Evolutionary conservation across 2,888 invertebrate species (phyloP), one percentile per base, ranked within the genome.

Genomic region (Sceliomorpha sp.): DNA sequence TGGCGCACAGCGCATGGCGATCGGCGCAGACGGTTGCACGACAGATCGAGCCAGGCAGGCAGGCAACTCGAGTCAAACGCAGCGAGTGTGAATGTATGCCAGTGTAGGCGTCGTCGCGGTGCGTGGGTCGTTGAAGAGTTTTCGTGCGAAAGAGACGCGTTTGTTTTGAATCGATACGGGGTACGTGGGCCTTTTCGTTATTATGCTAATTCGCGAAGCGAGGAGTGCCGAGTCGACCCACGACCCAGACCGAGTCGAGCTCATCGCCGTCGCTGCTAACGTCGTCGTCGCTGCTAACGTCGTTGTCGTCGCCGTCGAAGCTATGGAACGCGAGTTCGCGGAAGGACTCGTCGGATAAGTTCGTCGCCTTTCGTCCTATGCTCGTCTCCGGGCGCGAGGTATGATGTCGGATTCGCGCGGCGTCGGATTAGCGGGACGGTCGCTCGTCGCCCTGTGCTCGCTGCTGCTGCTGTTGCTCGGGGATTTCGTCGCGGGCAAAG

Each of bases 101-200:
- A 20, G 20, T 47, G 67, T 59, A 55, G 58, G 67, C 67, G 58
- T 83, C 78, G 72, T 73, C 59, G 77, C 74, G 77, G 71, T 76
- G 78, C 64, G 77, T 76, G 70, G 74, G 74, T 58, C 24, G 53
- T 42, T 51, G 59, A 10, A 72, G 67, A 69, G 72, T 72, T 75
- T 75, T 75, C 58, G 70, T 66, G 64, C 40, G 42, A 26, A 42
- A 31, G 39, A 24, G 63, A 47, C 10, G 42, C 67, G 74, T 75
- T 81, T 83, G 80, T 82, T 83, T 82, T 82, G 72, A 79, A 80
- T 78, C 77, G 72, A 80, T 74, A 70, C 70, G 44, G 32, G 47
- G 55, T 17, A 70, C 72, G 70, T 68, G 64, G 59, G 63, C 56
- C 48, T 74, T 69, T 60, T 59, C 48, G 66, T 69, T 71, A 69